These are phyloP conservation scores for Oriolus oriolus DNA, from an alignment of 2,113 vertebrate genomes.

Conservation along the genomic window DNA sequence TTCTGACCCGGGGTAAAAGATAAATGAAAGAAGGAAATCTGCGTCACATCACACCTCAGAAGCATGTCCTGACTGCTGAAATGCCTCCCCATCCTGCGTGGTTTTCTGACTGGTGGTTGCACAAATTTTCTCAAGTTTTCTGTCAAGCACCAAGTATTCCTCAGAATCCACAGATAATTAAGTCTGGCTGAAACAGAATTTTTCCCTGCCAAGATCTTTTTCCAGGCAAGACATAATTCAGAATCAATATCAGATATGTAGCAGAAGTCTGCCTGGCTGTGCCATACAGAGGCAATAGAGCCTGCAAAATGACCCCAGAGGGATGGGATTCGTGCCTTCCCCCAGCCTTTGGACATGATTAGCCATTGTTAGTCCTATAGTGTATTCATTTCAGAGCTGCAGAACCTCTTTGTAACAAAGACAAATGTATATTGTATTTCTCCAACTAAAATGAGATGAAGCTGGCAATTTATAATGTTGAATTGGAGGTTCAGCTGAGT, in stretches of 20 bases:
- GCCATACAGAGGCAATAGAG: slow-evolving; percentile 32
- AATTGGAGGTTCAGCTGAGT: neutral
- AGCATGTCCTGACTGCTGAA: neutral
- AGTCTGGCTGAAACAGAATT: neutral
- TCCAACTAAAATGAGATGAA: slow-evolving; percentile 6
- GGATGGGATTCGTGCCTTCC: neutral
- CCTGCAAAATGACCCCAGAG: neutral
- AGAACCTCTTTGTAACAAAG: slow-evolving; percentile 25
- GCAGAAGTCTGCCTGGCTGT: slow-evolving; percentile 24
- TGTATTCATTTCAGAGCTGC: slow-evolving; percentile 25
- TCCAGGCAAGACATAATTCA: neutral
- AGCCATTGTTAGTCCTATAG: neutral
- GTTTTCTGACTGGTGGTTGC: neutral
- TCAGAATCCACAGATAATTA: neutral
- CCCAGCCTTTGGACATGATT: neutral
- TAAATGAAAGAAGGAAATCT: neutral
- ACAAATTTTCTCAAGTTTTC: neutral
- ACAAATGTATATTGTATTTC: slow-evolving; percentile 31
- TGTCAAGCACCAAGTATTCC: neutral
- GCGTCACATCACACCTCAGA: neutral
- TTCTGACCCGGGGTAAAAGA: neutral
- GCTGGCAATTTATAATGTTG: slow-evolving; percentile 17
- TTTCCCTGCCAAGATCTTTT: neutral
- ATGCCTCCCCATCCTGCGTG: fast-evolving
- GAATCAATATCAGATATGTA: neutral